Conservation (phyloP, 2,888 invertebrate species). For the Pristionchus fissidentatus region DNA sequence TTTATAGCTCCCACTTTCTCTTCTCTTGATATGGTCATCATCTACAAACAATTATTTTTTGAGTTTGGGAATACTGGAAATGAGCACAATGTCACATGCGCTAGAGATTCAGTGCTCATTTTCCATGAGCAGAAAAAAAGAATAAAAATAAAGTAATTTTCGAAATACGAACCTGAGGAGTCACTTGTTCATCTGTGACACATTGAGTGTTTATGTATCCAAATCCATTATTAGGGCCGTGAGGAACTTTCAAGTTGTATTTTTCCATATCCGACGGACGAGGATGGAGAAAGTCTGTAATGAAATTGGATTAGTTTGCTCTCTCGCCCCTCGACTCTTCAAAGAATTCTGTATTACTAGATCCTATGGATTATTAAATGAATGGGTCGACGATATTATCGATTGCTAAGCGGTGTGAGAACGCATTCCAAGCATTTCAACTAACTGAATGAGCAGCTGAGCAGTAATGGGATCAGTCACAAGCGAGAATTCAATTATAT, state of each 20-base stretch:
- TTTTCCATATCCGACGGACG: neutral
- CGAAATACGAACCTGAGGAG: neutral
- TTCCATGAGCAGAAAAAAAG: neutral
- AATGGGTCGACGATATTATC: constrained; percentile 23
- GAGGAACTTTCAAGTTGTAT: neutral
- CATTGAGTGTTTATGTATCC: neutral
- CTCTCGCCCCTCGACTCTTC: neutral
- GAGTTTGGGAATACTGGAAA: no score
- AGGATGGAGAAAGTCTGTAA: constrained; percentile 24
- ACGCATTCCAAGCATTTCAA: neutral
- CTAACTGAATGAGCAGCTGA: no score
- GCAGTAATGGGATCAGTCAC: no score
- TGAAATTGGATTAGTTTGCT: neutral
- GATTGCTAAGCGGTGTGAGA: neutral
- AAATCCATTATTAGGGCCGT: neutral
- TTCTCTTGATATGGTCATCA: no score
- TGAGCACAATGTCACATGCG: no score
- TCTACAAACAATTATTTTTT: no score
- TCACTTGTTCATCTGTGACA: neutral
- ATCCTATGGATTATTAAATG: constrained; percentile 15
- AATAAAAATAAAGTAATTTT: neutral
- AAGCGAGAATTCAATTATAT: no score
- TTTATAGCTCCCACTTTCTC: no score
- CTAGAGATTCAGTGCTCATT: no score
- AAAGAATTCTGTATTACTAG: neutral